Base-by-base conservation (phyloP, 2,888 invertebrate genomes). In the Cataglyphis altisquamis region DNA sequence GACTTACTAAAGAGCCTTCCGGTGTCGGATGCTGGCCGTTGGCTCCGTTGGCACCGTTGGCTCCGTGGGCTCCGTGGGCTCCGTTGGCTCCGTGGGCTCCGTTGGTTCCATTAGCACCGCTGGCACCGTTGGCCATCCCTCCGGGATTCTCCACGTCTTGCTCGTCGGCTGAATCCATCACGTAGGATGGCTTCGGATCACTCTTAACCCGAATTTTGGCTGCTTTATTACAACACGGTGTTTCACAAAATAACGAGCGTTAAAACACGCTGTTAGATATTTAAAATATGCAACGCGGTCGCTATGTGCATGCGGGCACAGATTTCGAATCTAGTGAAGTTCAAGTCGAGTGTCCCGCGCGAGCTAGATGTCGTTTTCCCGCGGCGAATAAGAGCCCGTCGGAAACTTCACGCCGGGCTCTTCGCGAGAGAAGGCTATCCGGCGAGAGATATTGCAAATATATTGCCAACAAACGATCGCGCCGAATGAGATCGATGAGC, bases 181-280 rank as follows among this genome's bases (percentile, higher is more conserved):
- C 97, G 96, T 97, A 97, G 96, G 97, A 97, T 96, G 97, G 97
- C 95, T 97, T 96, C 95, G 97, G 97, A 95, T 97, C 97, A 96
- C 97, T 97, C 97, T 98, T 98, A 95, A 97, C 97, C 96, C 97
- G 97, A 97, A 97, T 97, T 96, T 97, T 97, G 97, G 95, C 96
- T 94, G 94, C 94, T 95, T 91, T 87, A 87, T 78, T 85, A 85
- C 87, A 57, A 90, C 83, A 83, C 89, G 90, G 86, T 64, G 25
- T 86, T 73, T 62, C 73, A 86, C 84, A 77, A 81, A 78, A 25
- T 25, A 1, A 87, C 84, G 74, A 82, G 39, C 55, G 39, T 55
- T 52, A 2, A 9, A 39, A 25, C 66, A 29, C 77, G 66, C 72
- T 48, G 15, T 15, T 25, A 5, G 3, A 48, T 3, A 15, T 52